Percentiles rank a stretch among this genome's conserved stretches.
phyloP scores from a whole-genome alignment of 2,888 invertebrate genomes.

The Agapostemon virescens region DNA sequence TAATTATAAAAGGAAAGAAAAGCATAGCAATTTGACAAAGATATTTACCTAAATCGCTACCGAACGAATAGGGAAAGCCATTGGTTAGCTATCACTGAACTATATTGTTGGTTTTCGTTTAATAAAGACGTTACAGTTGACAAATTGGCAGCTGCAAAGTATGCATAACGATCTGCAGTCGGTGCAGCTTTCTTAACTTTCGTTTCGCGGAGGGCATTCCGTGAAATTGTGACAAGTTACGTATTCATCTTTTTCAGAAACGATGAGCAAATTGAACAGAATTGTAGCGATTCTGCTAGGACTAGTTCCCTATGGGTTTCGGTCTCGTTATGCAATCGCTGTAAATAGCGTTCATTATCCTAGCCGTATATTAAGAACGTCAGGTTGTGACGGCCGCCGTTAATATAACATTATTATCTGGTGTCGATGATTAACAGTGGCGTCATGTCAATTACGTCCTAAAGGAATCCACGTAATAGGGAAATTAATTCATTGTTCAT shows the following conservation, averaged over 20 bases:
- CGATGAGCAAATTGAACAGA: background rate
- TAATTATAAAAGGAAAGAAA: background rate
- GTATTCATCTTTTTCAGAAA: background rate
- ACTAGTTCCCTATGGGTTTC: background rate
- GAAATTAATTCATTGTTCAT: conserved; percentile 44
- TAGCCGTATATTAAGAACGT: conserved; percentile 11
- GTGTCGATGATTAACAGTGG: conserved; percentile 32
- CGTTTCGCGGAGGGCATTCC: background rate
- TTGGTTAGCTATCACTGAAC: background rate
- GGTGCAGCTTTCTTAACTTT: background rate
- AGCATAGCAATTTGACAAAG: background rate
- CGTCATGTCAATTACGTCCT: conserved; percentile 39
- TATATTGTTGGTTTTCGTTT: background rate
- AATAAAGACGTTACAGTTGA: background rate
- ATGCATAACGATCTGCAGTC: background rate
- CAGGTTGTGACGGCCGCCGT: conserved; percentile 23
- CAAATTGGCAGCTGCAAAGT: background rate
- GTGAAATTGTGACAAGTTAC: background rate
- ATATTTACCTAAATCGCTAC: background rate
- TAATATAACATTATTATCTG: conserved; percentile 41
- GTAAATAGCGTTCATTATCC: conserved; percentile 15
- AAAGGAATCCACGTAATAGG: conserved; percentile 36
- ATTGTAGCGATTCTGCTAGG: background rate
- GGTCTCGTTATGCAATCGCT: conserved; percentile 13
- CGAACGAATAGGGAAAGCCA: background rate